phyloP scores from a whole-genome alignment of 2,113 vertebrate genomes.

The Mus musculus region GRCm39 chr12:75089001-75089500 shows the following conservation, averaged over 20 bases:
- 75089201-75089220: neutral
- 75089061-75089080: constrained; percentile 17
- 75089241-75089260: constrained; percentile 53
- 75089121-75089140: neutral
- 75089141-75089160: neutral
- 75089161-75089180: constrained; percentile 31
- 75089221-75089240: neutral
- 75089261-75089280: neutral
- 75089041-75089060: neutral
- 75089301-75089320: neutral
- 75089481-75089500: neutral
- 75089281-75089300: neutral
- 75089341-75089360: neutral
- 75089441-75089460: neutral
- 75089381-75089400: constrained; percentile 1
- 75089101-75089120: neutral
- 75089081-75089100: neutral
- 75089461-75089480: neutral
- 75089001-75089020: constrained; percentile 61
- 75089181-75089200: constrained; percentile 18
- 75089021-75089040: constrained; percentile 45
- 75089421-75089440: neutral
- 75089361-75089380: neutral
- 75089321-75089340: neutral
- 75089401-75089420: neutral